Percentiles rank a stretch among this genome's conserved stretches.
phyloP scores from a whole-genome alignment of 1,140 invertebrate species.

The Diorhabda carinulata region DNA sequence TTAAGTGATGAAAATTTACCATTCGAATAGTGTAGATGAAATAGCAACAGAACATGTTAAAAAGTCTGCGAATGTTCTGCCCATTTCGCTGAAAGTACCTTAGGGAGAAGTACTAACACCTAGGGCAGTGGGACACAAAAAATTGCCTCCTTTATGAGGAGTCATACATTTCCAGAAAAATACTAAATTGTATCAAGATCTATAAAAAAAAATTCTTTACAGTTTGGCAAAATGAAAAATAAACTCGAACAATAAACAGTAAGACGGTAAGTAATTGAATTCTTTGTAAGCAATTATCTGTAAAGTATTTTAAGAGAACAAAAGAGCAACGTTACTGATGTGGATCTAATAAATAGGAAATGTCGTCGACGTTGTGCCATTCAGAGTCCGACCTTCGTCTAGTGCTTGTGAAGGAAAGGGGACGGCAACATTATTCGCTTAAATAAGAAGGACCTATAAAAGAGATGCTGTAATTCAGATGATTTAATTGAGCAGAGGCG shows the following conservation, averaged over 20 bases:
- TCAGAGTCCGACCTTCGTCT: neutral
- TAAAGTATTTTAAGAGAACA: slow-evolving; percentile 3
- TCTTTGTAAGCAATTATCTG: neutral
- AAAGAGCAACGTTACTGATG: neutral
- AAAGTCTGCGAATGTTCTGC: no score
- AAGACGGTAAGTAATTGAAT: neutral
- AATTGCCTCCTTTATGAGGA: no score
- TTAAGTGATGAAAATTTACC: no score
- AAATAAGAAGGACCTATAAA: slow-evolving; percentile 1
- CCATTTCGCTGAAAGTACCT: no score
- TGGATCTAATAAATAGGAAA: slow-evolving; percentile 2
- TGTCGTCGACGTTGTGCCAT: neutral
- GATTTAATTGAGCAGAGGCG: neutral
- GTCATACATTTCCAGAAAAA: no score
- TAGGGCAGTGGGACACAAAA: no score
- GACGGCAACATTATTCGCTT: neutral
- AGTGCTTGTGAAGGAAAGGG: neutral
- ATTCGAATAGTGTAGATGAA: no score
- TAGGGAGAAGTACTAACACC: no score
- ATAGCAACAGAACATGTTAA: no score
- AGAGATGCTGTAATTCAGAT: neutral
- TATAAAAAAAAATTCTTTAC: neutral
- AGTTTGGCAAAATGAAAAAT: neutral
- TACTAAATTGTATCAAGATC: no score
- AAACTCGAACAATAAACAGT: neutral